A percentile compares a stretch with the other conserved stretches of the same genome.
Conservation (phyloP, 2,797 vertebrate genomes). For the Atherinosoma microstoma region DNA sequence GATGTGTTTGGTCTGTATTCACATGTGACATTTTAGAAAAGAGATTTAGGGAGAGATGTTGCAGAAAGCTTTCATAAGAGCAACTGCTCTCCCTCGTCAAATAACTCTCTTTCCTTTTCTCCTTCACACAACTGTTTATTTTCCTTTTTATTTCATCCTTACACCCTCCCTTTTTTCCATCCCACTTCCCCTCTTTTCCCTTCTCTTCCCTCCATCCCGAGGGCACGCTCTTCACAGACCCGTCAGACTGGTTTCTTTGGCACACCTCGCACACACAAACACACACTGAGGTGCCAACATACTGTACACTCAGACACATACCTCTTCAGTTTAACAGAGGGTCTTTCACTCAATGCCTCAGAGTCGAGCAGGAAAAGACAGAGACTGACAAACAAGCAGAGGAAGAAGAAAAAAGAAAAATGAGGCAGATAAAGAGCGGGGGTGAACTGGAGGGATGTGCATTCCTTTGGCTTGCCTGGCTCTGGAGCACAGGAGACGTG, state of each 20-base stretch:
- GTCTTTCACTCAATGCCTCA: constrained; percentile 54
- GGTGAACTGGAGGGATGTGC: constrained; percentile 66
- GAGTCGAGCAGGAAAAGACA: constrained; percentile 54
- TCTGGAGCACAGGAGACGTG: constrained; percentile 72
- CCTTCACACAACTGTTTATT: constrained; percentile 60
- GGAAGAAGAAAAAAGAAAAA: constrained; percentile 29
- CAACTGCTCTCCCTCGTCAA: constrained; percentile 20
- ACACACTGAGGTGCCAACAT: constrained; percentile 60
- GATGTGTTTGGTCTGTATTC: constrained; percentile 46
- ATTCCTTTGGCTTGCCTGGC: constrained; percentile 75
- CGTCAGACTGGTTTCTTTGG: constrained; percentile 80
- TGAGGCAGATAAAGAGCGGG: constrained; percentile 65
- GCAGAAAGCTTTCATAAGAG: constrained; percentile 22
- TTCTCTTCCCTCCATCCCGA: constrained; percentile 67
- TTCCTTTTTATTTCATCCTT: constrained; percentile 68
- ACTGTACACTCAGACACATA: constrained; percentile 42
- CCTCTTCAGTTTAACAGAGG: constrained; percentile 55
- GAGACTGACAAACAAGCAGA: constrained; percentile 65
- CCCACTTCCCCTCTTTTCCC: constrained; percentile 59
- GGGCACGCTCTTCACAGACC: constrained; percentile 72
- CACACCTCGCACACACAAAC: constrained; percentile 60
- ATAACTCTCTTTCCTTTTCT: constrained; percentile 35
- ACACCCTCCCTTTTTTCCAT: constrained; percentile 65
- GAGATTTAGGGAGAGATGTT: constrained; percentile 30
- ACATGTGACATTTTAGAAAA: constrained; percentile 33